Evolutionary conservation across 2,888 invertebrate genomes (phyloP), one percentile per base, ranked within the genome.

Genomic region (Trypoxylon attenuatum): DNA sequence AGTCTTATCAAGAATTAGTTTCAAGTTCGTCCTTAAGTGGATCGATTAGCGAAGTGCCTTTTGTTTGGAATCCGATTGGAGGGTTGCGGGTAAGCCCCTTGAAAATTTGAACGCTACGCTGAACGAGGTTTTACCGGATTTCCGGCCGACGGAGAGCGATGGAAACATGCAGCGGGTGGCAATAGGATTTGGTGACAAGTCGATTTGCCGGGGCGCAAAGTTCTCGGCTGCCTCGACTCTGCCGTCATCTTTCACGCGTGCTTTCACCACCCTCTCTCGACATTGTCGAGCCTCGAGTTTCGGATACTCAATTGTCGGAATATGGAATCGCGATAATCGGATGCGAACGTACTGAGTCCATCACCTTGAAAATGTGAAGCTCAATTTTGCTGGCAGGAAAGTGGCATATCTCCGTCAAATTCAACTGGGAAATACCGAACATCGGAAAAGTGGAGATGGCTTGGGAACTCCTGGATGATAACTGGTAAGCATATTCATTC

Each of bases 121-220:
- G 65, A 64, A 69, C 69, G 72, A 65, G 56, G 54, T 69, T 71
- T 62, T 65, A 72, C 73, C 73, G 69, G 56, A 59, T 72, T 73
- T 65, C 73, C 18, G 43, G 41, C 5, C 53, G 62, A 59, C 45
- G 56, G 45, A 66, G 58, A 53, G 45, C 46, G 62, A 23, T 62
- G 66, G 66, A 73, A 76, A 76, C 70, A 76, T 73, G 73, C 61
- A 62, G 63, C 60, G 55, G 62, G 54, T 68, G 68, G 68, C 76
- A 75, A 75, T 75, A 67, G 76, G 76, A 75, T 75, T 75, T 70
- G 53, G 76, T 69, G 72, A 72, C 76, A 75, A 75, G 76, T 75
- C 70, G 75, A 75, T 75, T 75, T 73, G 76, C 73, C 60, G 65
- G 42, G 54, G 76, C 67, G 76, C 67, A 72, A 75, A 75, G 67